Base-by-base conservation (phyloP, 2,797 vertebrate genomes). In the Chrysolophus pictus region DNA sequence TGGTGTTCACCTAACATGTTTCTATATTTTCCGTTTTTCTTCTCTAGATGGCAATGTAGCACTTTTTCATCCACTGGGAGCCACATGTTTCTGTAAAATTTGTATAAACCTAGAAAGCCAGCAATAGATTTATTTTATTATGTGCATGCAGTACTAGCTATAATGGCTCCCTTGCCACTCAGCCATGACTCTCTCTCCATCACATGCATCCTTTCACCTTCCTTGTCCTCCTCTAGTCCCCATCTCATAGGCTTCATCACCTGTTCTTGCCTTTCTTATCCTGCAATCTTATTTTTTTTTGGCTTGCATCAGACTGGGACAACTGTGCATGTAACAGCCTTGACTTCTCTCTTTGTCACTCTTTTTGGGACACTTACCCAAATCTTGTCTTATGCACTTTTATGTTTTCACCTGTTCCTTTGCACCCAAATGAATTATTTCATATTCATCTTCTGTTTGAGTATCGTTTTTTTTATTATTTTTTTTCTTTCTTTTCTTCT, bases 1-100 rank as follows among this genome's bases (percentile, higher is more conserved):
- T 28, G 39, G 11, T 19, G 17, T 77, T 93, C 64, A 53, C 29
- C 19, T 41, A 77, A 49, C 21, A 11, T 76, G 87, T 93, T 72
- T 28, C 15, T 58, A 35, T 70, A 23, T 71, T 93, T 92, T 95
- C 87, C 59, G 21, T 69, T 93, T 79, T 93, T 91, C 84, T 94
- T 58, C 95, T 96, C 82, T 94, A 97, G 95, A 88, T 96, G 94
- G 95, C 95, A 96, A 84, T 95, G 73, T 94, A 92, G 77, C 87
- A 76, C 94, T 94, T 95, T 87, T 94, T 78, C 73, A 85, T 87
- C 42, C 15, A 19, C 56, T 41, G 47, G 19, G 62, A 95, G 9
- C n/a, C 39, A 91, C 59, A 47, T 33, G 59, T 73, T 93, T 93
- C 87, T 88, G 76, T 51, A 94, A 85, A 91, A 93, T 87, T 87